These are phyloP conservation scores for Atherix ibis DNA, from an alignment of 2,888 invertebrate genomes.

Conservation along the genomic window DNA sequence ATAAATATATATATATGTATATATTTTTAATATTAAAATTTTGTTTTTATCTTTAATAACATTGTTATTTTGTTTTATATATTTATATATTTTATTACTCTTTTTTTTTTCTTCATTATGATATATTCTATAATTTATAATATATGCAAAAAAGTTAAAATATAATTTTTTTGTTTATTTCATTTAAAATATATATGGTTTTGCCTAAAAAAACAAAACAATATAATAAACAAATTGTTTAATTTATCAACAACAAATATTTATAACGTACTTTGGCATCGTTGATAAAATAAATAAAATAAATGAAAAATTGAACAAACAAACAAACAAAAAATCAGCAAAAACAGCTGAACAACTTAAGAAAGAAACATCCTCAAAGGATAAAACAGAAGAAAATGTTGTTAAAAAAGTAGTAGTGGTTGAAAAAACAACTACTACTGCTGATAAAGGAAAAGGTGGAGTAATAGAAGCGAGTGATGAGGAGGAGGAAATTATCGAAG, in stretches of 20 bases:
- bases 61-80: too few relatives aligned
- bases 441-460: conserved; percentile 3
- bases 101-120: not conserved
- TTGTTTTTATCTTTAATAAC: too few relatives aligned
- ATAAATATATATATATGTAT: too few relatives aligned
- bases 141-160: not conserved
- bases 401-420: conserved; percentile 3
- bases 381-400: conserved; percentile 6
- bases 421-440: not conserved
- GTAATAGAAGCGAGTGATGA: conserved; percentile 2
- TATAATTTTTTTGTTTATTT: too few relatives aligned
- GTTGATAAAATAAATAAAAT: too few relatives aligned
- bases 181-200: too few relatives aligned
- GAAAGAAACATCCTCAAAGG: not conserved
- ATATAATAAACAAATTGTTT: not conserved
- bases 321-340: too few relatives aligned
- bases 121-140: not conserved
- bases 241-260: not conserved
- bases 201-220: not conserved
- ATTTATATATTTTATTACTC: not conserved
- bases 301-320: too few relatives aligned
- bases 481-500: conserved; percentile 6
- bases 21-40: too few relatives aligned
- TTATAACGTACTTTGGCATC: too few relatives aligned
- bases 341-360: not conserved